Evolutionary conservation across 1,140 invertebrate species (phyloP).

Genomic region (Penaeus vannamei): DNA sequence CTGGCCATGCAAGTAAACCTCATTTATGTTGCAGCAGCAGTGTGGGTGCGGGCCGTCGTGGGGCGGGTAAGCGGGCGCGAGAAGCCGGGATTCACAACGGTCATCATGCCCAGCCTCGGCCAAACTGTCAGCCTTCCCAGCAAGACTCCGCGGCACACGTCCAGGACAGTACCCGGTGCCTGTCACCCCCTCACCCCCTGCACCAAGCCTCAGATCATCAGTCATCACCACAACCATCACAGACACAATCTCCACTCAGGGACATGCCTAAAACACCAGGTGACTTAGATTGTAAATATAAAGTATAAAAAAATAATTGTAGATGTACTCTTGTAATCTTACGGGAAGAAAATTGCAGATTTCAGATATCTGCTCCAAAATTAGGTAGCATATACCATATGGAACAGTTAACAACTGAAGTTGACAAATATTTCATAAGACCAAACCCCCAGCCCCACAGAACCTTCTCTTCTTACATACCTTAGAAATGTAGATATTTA

Average conservation of each 20-base stretch:
- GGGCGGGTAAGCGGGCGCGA: conserved; percentile 62
- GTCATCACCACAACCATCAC: conserved; percentile 43
- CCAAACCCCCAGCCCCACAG: too few relatives aligned
- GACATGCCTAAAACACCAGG: conserved; percentile 52
- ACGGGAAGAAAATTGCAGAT: too few relatives aligned
- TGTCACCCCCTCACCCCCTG: conserved; percentile 11
- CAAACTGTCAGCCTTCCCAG: conserved; percentile 39
- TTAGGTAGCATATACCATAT: too few relatives aligned
- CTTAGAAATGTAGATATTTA: too few relatives aligned
- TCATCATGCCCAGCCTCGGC: conserved; percentile 50
- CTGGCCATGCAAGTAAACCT: too few relatives aligned
- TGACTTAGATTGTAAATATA: not conserved
- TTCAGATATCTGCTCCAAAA: too few relatives aligned
- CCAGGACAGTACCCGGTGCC: conserved; percentile 27
- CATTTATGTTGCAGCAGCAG: not conserved
- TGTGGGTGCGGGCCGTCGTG: conserved; percentile 56
- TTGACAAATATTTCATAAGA: too few relatives aligned
- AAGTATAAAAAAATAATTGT: too few relatives aligned
- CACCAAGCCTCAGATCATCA: conserved; percentile 37
- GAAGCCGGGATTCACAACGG: conserved; percentile 56
- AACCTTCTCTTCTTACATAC: too few relatives aligned
- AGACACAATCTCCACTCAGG: conserved; percentile 44
- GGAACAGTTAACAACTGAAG: too few relatives aligned
- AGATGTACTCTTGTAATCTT: too few relatives aligned
- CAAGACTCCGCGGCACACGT: conserved; percentile 37